These are phyloP conservation scores for Labeo calbasu DNA, from an alignment of 2,797 vertebrate species.

Conservation along the genomic window DNA sequence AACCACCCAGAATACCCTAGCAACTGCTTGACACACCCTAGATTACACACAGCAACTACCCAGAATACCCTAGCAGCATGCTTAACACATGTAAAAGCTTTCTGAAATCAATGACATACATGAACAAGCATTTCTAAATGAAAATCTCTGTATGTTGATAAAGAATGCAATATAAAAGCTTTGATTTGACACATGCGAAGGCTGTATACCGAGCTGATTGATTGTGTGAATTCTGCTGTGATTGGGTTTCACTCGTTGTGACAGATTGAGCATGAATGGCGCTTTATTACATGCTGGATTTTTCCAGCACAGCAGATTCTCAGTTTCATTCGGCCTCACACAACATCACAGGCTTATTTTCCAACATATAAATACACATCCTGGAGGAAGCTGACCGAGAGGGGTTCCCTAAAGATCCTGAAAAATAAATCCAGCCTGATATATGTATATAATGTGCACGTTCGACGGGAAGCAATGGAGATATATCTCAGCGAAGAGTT, in stretches of 20 bases:
- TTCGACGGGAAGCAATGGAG: constrained; percentile 56
- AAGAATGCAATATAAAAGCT: too few relatives aligned
- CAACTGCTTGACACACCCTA: not conserved
- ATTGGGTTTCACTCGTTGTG: not conserved
- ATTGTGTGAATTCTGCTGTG: not conserved
- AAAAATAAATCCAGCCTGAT: constrained; percentile 52
- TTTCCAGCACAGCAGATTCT: constrained; percentile 19
- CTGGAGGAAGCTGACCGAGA: constrained; percentile 46
- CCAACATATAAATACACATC: constrained; percentile 51
- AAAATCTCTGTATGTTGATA: not conserved
- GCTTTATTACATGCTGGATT: constrained; percentile 24
- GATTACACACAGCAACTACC: not conserved
- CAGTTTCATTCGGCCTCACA: constrained; percentile 7
- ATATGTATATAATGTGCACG: constrained; percentile 56
- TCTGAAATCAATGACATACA: not conserved
- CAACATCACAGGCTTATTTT: constrained; percentile 22
- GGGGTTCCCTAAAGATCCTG: constrained; percentile 51
- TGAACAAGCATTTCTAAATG: not conserved
- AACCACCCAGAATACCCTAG: not conserved
- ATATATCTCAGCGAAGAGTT: constrained; percentile 58
- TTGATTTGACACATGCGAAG: not conserved
- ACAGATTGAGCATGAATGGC: constrained; percentile 28
- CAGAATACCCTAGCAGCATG: too few relatives aligned
- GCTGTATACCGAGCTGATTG: not conserved
- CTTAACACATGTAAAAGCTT: not conserved